Evolutionary conservation across 2,797 vertebrate species (phyloP).

Genomic region (Tokudaia muenninki): DNA sequence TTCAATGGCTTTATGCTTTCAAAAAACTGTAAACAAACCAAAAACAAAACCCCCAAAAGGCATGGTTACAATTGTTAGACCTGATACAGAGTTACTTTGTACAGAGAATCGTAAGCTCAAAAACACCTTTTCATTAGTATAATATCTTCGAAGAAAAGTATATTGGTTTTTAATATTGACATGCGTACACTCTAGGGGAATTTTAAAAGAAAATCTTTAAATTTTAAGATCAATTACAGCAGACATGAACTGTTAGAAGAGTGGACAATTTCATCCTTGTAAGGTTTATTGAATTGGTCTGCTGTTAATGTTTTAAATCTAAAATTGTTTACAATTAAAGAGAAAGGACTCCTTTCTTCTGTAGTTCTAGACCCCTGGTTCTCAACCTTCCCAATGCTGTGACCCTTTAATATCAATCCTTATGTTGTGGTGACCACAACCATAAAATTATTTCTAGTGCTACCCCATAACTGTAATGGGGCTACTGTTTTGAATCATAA

Average conservation of each 20-base stretch:
- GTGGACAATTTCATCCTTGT: neutral
- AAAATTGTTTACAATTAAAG: neutral
- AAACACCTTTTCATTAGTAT: conserved; percentile 31
- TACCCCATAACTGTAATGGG: neutral
- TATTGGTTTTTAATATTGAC: conserved; percentile 27
- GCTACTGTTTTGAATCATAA: neutral
- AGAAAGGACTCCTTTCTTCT: neutral
- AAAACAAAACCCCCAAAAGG: neutral
- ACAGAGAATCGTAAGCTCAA: neutral
- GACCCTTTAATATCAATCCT: neutral
- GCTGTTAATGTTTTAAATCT: conserved; percentile 21
- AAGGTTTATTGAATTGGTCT: neutral
- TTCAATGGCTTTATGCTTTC: conserved; percentile 46
- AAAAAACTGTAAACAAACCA: neutral
- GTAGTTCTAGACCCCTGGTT: neutral
- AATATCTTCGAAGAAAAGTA: conserved; percentile 18
- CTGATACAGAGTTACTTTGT: neutral
- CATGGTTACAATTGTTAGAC: neutral
- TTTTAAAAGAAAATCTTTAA: neutral
- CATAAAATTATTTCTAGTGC: neutral
- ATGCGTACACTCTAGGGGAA: neutral
- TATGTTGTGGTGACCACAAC: neutral
- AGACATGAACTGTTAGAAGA: neutral
- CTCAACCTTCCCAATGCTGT: neutral
- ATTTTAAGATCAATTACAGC: conserved; percentile 18